These are phyloP conservation scores for Scaptodrosophila latifasciaeformis DNA, from an alignment of 2,888 invertebrate species.

Conservation along the genomic window DNA sequence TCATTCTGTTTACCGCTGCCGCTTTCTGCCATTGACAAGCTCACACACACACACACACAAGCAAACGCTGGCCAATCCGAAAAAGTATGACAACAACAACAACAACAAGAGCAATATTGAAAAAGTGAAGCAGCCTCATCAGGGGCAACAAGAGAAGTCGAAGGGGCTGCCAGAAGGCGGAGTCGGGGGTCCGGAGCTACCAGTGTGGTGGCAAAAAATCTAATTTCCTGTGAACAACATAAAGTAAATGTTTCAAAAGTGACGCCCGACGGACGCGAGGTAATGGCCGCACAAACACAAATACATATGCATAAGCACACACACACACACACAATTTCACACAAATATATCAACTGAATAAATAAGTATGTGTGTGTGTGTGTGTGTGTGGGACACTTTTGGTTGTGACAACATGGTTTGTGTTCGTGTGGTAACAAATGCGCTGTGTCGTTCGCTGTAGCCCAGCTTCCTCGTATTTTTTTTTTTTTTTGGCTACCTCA, in stretches of 20 bases:
- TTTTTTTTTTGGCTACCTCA: background rate
- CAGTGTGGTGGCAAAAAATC: constrained; percentile 44
- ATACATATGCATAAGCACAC: background rate
- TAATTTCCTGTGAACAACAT: constrained; percentile 70
- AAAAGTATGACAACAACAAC: background rate
- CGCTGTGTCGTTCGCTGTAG: constrained; percentile 11
- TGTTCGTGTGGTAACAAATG: constrained; percentile 50
- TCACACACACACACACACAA: constrained; percentile 32
- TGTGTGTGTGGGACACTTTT: constrained; percentile 30
- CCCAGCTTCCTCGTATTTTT: constrained; percentile 6
- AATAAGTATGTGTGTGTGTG: constrained; percentile 13
- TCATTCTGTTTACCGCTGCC: constrained; percentile 7
- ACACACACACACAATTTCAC: constrained; percentile 2
- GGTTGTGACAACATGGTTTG: constrained; percentile 50
- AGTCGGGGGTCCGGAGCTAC: too few relatives aligned
- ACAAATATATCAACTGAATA: too few relatives aligned
- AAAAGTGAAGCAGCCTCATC: constrained; percentile 2
- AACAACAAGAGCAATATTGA: constrained; percentile 5
- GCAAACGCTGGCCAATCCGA: too few relatives aligned
- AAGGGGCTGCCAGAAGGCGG: constrained; percentile 5
- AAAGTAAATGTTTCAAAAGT: constrained; percentile 69
- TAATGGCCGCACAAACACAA: constrained; percentile 1
- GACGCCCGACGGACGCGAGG: constrained; percentile 41
- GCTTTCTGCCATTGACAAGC: constrained; percentile 58
- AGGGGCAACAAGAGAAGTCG: background rate